Percentiles rank a stretch among this genome's conserved stretches.
Evolutionary conservation across 2,113 vertebrate genomes (phyloP).

Genomic region (Cairina moschata): DNA sequence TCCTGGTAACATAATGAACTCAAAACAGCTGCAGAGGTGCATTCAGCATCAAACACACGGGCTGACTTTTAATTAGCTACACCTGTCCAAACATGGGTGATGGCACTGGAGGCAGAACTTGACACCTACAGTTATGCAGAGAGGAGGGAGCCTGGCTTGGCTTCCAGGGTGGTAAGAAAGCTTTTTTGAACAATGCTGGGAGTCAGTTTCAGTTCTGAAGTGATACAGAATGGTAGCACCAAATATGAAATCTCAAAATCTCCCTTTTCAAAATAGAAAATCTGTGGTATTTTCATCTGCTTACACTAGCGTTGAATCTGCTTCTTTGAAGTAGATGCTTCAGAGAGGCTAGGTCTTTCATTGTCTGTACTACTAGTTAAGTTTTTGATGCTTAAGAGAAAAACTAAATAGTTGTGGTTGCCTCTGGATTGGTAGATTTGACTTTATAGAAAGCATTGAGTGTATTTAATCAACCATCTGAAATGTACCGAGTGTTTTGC

Average conservation of each 20-base stretch:
- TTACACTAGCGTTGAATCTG: neutral
- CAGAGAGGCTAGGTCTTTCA: neutral
- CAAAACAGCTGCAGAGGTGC: slow-evolving; percentile 5
- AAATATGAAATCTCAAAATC: neutral
- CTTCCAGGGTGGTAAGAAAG: neutral
- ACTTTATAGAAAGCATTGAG: neutral
- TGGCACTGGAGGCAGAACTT: slow-evolving; percentile 14
- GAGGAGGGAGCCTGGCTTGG: neutral
- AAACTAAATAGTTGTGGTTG: neutral
- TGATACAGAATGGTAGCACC: neutral
- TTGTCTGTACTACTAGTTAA: neutral
- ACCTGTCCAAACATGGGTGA: slow-evolving; percentile 23
- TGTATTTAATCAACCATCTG: neutral
- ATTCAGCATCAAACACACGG: neutral
- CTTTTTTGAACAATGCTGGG: neutral
- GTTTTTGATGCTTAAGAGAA: neutral
- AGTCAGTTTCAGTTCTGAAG: neutral
- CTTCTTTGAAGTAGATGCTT: neutral
- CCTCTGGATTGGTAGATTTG: neutral
- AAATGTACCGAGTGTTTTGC: neutral
- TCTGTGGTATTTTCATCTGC: neutral
- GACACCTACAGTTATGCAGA: neutral
- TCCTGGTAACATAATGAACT: neutral
- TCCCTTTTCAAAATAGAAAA: neutral
- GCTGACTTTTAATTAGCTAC: slow-evolving; percentile 14